These are phyloP conservation scores for Resseliella maxima DNA, from an alignment of 2,888 invertebrate species.

Conservation along the genomic window DNA sequence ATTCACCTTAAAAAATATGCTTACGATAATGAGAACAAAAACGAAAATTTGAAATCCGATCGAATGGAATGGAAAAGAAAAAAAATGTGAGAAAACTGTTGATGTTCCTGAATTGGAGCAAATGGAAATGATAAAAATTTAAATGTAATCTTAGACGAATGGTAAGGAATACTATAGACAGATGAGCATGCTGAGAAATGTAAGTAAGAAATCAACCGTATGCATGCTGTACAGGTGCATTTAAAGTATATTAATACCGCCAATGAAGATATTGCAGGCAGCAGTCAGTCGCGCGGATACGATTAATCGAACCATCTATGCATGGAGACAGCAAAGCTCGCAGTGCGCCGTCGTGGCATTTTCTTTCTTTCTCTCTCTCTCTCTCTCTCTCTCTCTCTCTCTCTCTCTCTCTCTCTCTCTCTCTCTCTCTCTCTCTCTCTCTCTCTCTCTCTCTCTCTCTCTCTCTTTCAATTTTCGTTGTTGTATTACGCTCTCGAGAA, in stretches of 20 bases:
- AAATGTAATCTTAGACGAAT: constrained; percentile 25
- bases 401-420: no score
- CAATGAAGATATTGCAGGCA: constrained; percentile 34
- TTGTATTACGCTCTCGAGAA: no score
- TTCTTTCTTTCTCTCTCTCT: not conserved
- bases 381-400: no score
- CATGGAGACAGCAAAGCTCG: constrained; percentile 15
- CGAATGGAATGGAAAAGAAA: not conserved
- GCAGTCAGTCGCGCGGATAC: constrained; percentile 7
- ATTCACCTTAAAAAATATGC: constrained; percentile 27
- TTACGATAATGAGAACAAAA: not conserved
- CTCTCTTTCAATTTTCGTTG: no score
- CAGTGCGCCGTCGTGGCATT: not conserved
- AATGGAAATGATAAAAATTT: not conserved
- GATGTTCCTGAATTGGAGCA: not conserved
- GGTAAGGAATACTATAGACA: not conserved
- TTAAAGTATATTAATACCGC: not conserved
- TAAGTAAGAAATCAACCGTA: constrained; percentile 23
- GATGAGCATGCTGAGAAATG: constrained; percentile 25
- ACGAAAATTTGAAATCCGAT: not conserved
- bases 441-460: no score
- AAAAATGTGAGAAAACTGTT: not conserved
- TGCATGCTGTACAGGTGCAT: constrained; percentile 49
- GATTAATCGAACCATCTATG: constrained; percentile 53
- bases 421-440: no score